Evolutionary conservation across 1,140 invertebrate genomes (phyloP), one percentile per base, ranked within the genome.

Genomic region (Nilaparvata lugens): DNA sequence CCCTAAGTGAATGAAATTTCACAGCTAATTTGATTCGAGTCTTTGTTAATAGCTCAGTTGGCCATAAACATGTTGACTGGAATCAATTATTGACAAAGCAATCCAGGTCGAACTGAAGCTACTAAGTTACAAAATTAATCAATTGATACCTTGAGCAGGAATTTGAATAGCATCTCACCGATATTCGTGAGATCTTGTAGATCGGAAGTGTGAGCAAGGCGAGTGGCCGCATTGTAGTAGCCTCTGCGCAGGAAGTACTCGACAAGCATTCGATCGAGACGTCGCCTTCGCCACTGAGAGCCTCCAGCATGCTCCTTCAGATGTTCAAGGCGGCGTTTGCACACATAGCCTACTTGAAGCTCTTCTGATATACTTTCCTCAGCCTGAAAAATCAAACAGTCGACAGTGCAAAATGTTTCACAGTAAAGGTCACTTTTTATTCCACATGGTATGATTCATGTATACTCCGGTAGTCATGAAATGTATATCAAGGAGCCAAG

Each of bases 241-340:
- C 96, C 95, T 73, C 91, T 88, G 58, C 95, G 79, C n/a, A 98
- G 79, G 68, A 96, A 92, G 75, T 98, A 95, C 73, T 99, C 96
- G 14, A 98, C 92, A 11, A 98, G 77, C 87, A 98, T 92, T 55
- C 96, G 80, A 75, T 98, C 94, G 19, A 98, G 72, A 53, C 95
- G 83, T 54, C 90, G 88, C 61, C 89, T 83, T 60, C 89, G 83
- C 93, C 93, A 98, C 65, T 87, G 85, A 21, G 76, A 68, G 14
- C 76, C 75, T 63, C 69, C 78, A 56, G 70, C 75, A 66, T 91
- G 87, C 67, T 91, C 89, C 69, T 95, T 95, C 11, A 98, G 74
- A 73, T 98, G 95, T 68, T 95, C 93, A n/a, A 98, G 74, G 55
- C 95, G 80, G 65, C 89, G 78, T 75, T 94, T 93, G 61, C 92